Percentiles rank a stretch among this genome's conserved stretches.
Conservation (phyloP, 2,797 vertebrate genomes). For the Diglossa cyanea region DNA sequence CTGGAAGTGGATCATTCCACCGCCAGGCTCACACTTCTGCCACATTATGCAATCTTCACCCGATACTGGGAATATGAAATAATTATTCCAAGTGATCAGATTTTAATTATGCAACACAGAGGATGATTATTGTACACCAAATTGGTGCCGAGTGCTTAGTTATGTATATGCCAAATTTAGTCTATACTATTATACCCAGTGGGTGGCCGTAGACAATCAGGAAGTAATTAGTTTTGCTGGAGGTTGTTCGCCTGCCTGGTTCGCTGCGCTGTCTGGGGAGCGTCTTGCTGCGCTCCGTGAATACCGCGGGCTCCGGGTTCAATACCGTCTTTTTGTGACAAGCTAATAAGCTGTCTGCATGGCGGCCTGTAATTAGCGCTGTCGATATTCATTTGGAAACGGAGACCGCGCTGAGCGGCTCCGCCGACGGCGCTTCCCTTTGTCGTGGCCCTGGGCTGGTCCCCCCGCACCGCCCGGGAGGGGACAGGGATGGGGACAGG, state of each 20-base stretch:
- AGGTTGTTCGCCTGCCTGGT: conserved; percentile 64
- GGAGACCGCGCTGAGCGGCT: background rate
- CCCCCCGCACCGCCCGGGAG: background rate
- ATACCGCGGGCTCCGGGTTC: conserved; percentile 55
- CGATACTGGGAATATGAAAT: conserved; percentile 59
- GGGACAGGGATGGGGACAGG: background rate
- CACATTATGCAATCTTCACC: conserved; percentile 30
- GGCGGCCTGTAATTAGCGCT: conserved; percentile 65
- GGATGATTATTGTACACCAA: conserved; percentile 67
- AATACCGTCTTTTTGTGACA: conserved; percentile 56
- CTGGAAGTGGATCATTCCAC: accelerated
- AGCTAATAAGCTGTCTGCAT: conserved; percentile 66
- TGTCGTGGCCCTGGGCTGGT: background rate
- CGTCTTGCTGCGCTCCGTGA: conserved; percentile 68
- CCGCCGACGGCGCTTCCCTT: background rate
- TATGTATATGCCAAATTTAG: conserved; percentile 72
- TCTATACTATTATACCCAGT: conserved; percentile 74
- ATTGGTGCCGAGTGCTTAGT: conserved; percentile 68
- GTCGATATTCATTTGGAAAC: conserved; percentile 62
- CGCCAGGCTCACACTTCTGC: background rate
- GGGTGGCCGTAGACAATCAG: conserved; percentile 78
- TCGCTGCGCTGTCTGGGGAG: conserved; percentile 71
- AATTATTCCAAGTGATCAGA: conserved; percentile 69
- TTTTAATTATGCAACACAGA: conserved; percentile 70
- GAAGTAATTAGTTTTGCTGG: conserved; percentile 77